Conservation (phyloP, 2,888 invertebrate species). For the Camponotus fellah region DNA sequence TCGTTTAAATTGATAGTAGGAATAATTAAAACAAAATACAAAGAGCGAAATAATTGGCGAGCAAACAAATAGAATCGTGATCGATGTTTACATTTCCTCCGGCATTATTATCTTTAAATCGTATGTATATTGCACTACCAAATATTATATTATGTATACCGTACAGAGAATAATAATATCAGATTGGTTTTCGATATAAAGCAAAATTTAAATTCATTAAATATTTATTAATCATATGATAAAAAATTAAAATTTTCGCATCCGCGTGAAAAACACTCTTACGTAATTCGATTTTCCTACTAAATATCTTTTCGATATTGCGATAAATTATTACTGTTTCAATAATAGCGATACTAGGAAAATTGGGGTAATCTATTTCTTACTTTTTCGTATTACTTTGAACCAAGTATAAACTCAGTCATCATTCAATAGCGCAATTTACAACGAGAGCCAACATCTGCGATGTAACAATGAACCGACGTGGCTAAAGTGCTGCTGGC, state of each 20-base stretch:
- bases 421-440: slow-evolving; percentile 11
- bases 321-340: background rate
- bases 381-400: background rate
- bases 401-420: slow-evolving; percentile 13
- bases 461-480: slow-evolving; percentile 24
- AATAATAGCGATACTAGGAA: background rate
- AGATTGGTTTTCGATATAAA: slow-evolving; percentile 1
- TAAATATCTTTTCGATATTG: background rate
- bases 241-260: background rate
- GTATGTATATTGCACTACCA: slow-evolving; percentile 12
- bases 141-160: slow-evolving; percentile 7
- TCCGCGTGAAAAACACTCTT: background rate
- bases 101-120: slow-evolving; percentile 34
- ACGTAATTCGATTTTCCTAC: background rate
- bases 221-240: background rate
- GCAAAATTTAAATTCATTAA: slow-evolving; percentile 3
- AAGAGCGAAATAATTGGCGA: slow-evolving; percentile 31
- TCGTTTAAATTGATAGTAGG: slow-evolving; percentile 30
- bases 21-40: slow-evolving; percentile 32
- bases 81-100: slow-evolving; percentile 24
- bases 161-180: background rate
- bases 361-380: background rate
- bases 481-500: slow-evolving; percentile 31
- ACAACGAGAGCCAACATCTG: slow-evolving; percentile 24
- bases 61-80: slow-evolving; percentile 30